Conservation (phyloP, 1,140 invertebrate species). For the Brachionus rotundiformis region DNA sequence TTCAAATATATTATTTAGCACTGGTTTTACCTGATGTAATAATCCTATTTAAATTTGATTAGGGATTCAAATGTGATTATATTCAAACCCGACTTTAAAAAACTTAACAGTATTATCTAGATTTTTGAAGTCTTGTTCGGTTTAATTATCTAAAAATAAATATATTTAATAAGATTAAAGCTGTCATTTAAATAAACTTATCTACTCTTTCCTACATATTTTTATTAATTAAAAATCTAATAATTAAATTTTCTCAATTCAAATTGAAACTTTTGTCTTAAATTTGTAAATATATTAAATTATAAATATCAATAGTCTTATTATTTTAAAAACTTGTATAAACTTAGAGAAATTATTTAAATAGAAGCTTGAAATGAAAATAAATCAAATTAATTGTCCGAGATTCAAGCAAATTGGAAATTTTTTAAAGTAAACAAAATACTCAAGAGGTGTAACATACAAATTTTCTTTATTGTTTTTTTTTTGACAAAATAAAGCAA, state of each 20-base stretch:
- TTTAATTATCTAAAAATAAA: no score
- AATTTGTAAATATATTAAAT: background rate
- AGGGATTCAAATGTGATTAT: background rate
- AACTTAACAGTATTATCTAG: no score
- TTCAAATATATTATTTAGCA: background rate
- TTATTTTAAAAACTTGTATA: background rate
- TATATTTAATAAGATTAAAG: no score
- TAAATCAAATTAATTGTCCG: background rate
- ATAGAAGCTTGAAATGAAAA: background rate
- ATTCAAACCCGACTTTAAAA: background rate
- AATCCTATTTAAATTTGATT: background rate
- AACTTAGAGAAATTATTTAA: background rate
- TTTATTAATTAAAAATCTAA: no score
- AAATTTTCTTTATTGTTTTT: background rate
- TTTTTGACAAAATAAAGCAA: background rate
- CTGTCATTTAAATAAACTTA: no score
- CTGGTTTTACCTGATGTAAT: background rate
- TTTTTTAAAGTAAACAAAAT: background rate
- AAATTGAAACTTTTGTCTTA: background rate
- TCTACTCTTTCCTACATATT: no score
- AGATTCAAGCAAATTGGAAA: background rate
- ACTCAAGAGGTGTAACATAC: slow-evolving; percentile 1
- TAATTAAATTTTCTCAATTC: no score
- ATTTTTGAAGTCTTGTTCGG: no score
- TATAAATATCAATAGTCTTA: background rate